Base-by-base conservation (phyloP, 2,797 vertebrate species). In the Sciurus vulgaris region DNA sequence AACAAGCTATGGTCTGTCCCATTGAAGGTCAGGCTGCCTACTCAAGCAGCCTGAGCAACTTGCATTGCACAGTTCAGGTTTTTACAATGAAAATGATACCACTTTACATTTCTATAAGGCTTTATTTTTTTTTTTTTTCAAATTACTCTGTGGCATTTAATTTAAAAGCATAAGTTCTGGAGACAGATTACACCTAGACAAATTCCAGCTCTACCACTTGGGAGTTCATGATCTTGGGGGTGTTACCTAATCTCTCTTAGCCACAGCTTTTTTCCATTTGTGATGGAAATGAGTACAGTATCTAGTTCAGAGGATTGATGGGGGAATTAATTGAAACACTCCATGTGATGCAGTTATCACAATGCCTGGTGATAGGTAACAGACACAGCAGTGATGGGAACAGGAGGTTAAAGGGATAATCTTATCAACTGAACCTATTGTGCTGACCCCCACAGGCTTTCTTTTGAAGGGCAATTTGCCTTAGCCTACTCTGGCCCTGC, bases 141-240 rank as follows among this genome's bases (percentile, higher is more conserved):
- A 69, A 84, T 77, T 67, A 89, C 24, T 83, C 49, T 67, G 8
- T 44, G n/a, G 38, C 22, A 61, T 6, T 1, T 26, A 91, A 83
- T 13, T 59, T 77, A 92, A 94, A 89, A 94, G 20, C 20, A 44
- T 59, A 70, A 95, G 2, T 72, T 96, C 73, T 77, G 35, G 49
- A 83, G 30, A 79, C 54, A 91, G 10, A 93, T 26, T 76, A 18
- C 49, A 59, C 22, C n/a, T 18, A 26, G 49, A 18, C 17, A 93
- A 83, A 95, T 91, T 77, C 17, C 15, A 91, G 10, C 5, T 88
- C 30, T 8, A 76, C 2, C 26, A 35, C 3, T 69, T 67, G 18
- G 0, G 15, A 77, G 51, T 44, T 67, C 54, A 12, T 59, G 15
- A n/a, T 28, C 5, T 49, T 47, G 30, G 11, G 24, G 26, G 56